Conservation (phyloP, 1,140 invertebrate species). For the Sitophilus oryzae region DNA sequence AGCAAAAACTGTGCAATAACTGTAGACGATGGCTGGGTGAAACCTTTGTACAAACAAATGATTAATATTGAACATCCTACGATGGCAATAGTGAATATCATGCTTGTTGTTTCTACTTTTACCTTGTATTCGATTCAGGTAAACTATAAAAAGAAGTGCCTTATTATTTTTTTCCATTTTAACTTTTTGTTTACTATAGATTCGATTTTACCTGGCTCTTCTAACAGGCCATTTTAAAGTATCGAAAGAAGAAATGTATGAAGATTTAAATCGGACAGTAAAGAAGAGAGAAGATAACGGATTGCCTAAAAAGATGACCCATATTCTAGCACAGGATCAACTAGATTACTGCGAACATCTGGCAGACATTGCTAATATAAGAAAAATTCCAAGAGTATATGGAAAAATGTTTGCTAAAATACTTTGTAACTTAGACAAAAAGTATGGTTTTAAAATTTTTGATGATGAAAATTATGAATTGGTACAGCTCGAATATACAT, state of each 20-base stretch:
- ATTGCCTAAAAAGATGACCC: slow-evolving; percentile 14
- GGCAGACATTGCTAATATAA: slow-evolving; percentile 28
- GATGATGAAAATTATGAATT: slow-evolving; percentile 18
- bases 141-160: no score
- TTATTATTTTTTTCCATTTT: slow-evolving; percentile 1
- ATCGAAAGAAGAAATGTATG: slow-evolving; percentile 47
- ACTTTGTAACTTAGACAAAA: neutral
- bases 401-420: slow-evolving; percentile 13
- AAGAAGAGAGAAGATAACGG: slow-evolving; percentile 18
- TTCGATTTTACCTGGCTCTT: slow-evolving; percentile 24
- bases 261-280: slow-evolving; percentile 44
- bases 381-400: slow-evolving; percentile 19
- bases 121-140: slow-evolving; percentile 13
- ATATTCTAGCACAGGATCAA: slow-evolving; percentile 28
- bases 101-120: slow-evolving; percentile 55
- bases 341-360: slow-evolving; percentile 30
- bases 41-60: slow-evolving; percentile 80
- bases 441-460: slow-evolving; percentile 8
- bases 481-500: no score
- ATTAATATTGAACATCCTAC: slow-evolving; percentile 71
- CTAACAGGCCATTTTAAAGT: slow-evolving; percentile 40
- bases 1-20: slow-evolving; percentile 58
- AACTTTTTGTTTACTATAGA: slow-evolving; percentile 26
- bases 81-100: slow-evolving; percentile 77
- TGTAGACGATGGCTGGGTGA: slow-evolving; percentile 72